These are phyloP conservation scores for Poicephalus meyeri DNA, from an alignment of 2,113 vertebrate species.

Conservation along the genomic window DNA sequence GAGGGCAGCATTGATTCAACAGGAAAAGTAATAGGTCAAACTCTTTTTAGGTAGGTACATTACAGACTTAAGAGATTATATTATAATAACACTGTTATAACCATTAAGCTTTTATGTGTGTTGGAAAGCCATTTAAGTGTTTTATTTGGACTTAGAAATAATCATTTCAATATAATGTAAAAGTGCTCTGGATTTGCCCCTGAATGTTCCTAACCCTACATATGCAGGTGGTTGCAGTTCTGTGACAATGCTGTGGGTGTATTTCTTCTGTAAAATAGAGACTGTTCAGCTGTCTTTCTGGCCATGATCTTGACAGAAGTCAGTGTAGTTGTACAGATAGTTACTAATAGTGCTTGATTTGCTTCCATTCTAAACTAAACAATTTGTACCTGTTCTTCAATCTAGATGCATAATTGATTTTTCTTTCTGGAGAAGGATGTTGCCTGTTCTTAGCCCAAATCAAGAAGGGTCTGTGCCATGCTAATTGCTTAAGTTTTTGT, in stretches of 20 bases:
- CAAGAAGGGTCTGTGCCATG: neutral
- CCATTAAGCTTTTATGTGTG: neutral
- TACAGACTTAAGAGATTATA: neutral
- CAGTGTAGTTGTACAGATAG: neutral
- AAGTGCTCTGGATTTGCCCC: neutral
- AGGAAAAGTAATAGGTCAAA: neutral
- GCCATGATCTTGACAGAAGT: neutral
- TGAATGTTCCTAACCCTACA: neutral
- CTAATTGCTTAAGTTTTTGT: neutral
- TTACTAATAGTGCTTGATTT: neutral
- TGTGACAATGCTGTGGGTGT: neutral
- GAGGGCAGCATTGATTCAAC: neutral
- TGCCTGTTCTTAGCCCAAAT: neutral
- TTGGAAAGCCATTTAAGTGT: neutral
- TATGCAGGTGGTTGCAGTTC: neutral
- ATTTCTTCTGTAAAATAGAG: neutral
- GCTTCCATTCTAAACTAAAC: neutral
- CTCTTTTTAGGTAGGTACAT: neutral
- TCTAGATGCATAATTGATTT: neutral
- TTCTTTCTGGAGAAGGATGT: neutral
- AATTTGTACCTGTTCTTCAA: neutral
- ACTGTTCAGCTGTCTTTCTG: neutral
- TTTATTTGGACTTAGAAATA: neutral
- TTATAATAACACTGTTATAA: neutral
- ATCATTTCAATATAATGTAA: neutral